Percentiles rank a stretch among this genome's conserved stretches.
phyloP scores from a whole-genome alignment of 2,113 vertebrate species.

The Bambusicola thoracicus region DNA sequence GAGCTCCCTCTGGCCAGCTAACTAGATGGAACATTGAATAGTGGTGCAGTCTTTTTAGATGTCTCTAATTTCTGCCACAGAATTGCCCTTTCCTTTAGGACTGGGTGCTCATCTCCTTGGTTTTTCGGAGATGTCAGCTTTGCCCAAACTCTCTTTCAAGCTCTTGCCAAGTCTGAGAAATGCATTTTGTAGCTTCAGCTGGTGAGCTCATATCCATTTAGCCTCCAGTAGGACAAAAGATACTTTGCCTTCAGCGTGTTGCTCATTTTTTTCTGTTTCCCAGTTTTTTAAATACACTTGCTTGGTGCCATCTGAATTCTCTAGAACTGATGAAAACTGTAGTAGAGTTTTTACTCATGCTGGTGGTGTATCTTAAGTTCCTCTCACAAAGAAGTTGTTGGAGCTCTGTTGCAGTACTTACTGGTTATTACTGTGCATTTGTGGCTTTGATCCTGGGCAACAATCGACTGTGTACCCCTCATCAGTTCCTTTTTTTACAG shows the following conservation, averaged over 20 bases:
- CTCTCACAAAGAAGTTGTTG: not conserved
- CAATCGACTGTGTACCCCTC: rapidly evolving
- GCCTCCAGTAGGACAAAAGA: not conserved
- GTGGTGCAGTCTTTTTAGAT: not conserved
- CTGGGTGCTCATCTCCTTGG: rapidly evolving
- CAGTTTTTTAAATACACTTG: not conserved
- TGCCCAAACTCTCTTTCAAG: not conserved
- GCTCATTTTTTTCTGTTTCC: rapidly evolving
- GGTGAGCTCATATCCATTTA: not conserved
- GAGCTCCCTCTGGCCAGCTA: not conserved
- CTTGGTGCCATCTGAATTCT: not conserved
- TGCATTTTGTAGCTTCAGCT: not conserved
- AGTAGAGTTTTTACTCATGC: not conserved
- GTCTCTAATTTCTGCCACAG: not conserved
- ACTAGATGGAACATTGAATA: not conserved
- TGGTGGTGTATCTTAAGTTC: not conserved
- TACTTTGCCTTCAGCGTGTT: not conserved
- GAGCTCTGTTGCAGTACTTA: not conserved
- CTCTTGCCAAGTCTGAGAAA: rapidly evolving
- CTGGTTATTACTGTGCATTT: rapidly evolving
- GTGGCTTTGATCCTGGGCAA: not conserved
- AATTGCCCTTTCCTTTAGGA: not conserved
- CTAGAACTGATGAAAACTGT: not conserved
- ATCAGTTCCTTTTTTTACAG: not conserved
- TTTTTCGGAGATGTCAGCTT: not conserved